These are phyloP conservation scores for Aurelia coerulea DNA, from an alignment of 30 jellyfish, hydroid and myxozoan genomes.

Conservation along the genomic window DNA sequence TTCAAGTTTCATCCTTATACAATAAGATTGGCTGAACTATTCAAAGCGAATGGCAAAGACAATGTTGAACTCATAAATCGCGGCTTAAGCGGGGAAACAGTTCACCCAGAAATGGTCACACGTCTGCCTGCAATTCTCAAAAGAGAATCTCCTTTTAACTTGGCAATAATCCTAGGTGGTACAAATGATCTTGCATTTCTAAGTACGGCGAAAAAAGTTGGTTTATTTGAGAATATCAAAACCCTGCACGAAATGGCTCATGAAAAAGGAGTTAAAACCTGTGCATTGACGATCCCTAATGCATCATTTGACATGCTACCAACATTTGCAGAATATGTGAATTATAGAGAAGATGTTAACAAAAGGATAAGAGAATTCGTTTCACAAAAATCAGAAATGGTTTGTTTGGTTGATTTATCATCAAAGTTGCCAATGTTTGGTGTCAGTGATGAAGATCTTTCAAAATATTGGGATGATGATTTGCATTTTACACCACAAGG, in stretches of 20 bases:
- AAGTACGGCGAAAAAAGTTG: slow-evolving; percentile 19
- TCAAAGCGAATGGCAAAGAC: background rate
- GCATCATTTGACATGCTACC: slow-evolving; percentile 52
- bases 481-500: slow-evolving; percentile 86
- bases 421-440: slow-evolving; percentile 62
- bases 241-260: slow-evolving; percentile 65
- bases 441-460: slow-evolving; percentile 19
- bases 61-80: slow-evolving; percentile 26
- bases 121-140: slow-evolving; percentile 56
- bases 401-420: slow-evolving; percentile 67
- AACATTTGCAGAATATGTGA: slow-evolving; percentile 8
- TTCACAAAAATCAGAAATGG: slow-evolving; percentile 4
- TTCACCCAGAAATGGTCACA: slow-evolving; percentile 70
- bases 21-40: slow-evolving; percentile 27
- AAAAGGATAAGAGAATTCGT: slow-evolving; percentile 51
- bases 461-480: slow-evolving; percentile 76
- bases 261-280: slow-evolving; percentile 54
- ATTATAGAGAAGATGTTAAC: slow-evolving; percentile 61
- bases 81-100: slow-evolving; percentile 85
- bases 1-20: slow-evolving; percentile 81
- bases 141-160: slow-evolving; percentile 16
- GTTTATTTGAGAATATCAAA: slow-evolving; percentile 51
- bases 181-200: slow-evolving; percentile 72
- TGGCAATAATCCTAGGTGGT: slow-evolving; percentile 87
- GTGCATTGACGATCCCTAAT: slow-evolving; percentile 82